These are phyloP conservation scores for Cephalopachus bancanus DNA, from an alignment of 2,797 vertebrate species.

Conservation along the genomic window DNA sequence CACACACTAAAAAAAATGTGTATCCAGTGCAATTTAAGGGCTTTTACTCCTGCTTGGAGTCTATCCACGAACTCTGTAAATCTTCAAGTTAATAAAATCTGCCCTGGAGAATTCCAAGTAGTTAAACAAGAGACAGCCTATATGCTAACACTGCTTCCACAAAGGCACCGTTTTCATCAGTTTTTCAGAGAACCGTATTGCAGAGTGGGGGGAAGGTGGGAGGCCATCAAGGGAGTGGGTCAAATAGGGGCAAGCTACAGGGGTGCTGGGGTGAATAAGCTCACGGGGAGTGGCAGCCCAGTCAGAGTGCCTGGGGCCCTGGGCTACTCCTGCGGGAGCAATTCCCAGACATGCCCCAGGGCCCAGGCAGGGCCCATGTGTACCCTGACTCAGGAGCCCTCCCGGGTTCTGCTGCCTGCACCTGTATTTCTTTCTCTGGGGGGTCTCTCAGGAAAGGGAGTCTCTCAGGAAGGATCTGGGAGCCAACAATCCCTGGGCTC, in stretches of 20 bases:
- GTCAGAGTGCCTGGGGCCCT: too few species aligned
- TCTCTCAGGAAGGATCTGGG: neutral
- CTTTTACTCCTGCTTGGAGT: neutral
- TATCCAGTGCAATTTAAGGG: neutral
- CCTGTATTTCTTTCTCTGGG: neutral
- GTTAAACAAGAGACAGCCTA: neutral
- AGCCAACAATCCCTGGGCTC: neutral
- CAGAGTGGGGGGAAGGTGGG: neutral
- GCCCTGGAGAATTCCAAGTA: neutral
- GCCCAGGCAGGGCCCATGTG: too few species aligned
- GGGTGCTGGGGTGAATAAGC: neutral
- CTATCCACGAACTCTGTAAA: neutral
- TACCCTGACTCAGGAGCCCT: neutral
- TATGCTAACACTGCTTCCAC: neutral
- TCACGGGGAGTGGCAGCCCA: neutral
- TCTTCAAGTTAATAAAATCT: neutral
- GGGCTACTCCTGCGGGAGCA: fast-evolving
- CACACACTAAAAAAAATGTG: neutral
- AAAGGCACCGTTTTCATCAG: neutral
- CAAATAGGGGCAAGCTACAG: neutral
- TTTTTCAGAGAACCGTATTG: neutral
- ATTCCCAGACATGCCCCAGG: neutral
- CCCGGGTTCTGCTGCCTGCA: neutral
- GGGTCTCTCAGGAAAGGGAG: fast-evolving
- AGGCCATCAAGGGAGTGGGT: neutral